Base-by-base conservation (phyloP, 2,113 vertebrate species). In the Verasper variegatus region DNA sequence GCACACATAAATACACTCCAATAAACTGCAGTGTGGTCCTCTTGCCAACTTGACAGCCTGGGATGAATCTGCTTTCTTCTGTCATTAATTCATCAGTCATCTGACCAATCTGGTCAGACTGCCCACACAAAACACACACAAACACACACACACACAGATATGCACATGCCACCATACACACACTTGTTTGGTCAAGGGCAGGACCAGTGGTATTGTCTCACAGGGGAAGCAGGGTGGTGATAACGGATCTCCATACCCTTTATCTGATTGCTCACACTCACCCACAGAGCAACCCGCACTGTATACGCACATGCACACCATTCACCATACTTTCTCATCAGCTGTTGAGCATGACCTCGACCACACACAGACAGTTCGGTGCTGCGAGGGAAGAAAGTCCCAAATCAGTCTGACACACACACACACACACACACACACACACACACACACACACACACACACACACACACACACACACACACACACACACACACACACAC, bases 251-350 rank as follows among this genome's bases (percentile, higher is more conserved):
- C 76, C n/a, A 8, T 17, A 17, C 59, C 76, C 68, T 71, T 87
- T 90, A 92, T 88, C 86, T 66, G 88, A 91, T 90, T 80, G 68
- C 82, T 88, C 71, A 68, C 79, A 82, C 79, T 80, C 70, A 85
- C 71, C 4, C 18, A 77, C 45, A 26, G 52, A 83, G 14, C 35
- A n/a, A 80, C 37, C 10, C n/a, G 9, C 37, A 23, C 20, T 15
- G 10, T 45, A n/a, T 61, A 65, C 27, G 52, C 49, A 26, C 60
- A 66, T 5, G 49, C 59, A 63, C 35, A 35, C 51, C 60, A n/a
- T 17, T 21, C 58, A 60, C 66, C 74, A 61, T 59, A 26, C 68
- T 68, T 80, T 70, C 71, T 65, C 77, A 47, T 82, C 84, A 85
- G 82, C 84, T 88, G 83, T 66, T 80, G 51, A 72, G 61, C 40